These are phyloP conservation scores for Heliconius charithonia DNA, from an alignment of 2,888 invertebrate genomes.

Conservation along the genomic window DNA sequence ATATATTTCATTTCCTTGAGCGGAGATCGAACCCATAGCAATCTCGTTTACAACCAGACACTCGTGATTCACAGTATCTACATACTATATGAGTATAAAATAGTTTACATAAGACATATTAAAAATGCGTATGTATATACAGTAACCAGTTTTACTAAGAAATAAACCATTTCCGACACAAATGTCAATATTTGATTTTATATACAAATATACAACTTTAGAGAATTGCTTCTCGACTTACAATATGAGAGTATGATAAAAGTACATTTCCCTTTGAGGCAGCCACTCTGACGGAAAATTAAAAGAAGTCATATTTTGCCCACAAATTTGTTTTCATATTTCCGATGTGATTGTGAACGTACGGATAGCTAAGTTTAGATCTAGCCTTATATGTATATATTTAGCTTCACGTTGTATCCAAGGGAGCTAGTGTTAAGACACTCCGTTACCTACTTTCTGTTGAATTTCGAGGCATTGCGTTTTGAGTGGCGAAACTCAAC, in stretches of 20 bases:
- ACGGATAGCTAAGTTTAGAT: background rate
- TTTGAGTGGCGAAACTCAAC: too few species aligned
- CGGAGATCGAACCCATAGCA: too few species aligned
- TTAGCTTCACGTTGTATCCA: background rate
- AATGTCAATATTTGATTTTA: conserved; percentile 24
- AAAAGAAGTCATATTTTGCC: conserved; percentile 41
- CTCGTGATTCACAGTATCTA: too few species aligned
- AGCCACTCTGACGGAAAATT: conserved; percentile 49
- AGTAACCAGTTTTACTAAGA: conserved; percentile 1
- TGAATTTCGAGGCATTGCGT: too few species aligned
- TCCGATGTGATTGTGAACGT: conserved; percentile 14
- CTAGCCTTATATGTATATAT: background rate
- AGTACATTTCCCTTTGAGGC: conserved; percentile 26
- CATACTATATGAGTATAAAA: too few species aligned
- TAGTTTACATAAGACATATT: too few species aligned
- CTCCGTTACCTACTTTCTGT: too few species aligned
- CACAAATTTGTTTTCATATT: conserved; percentile 27
- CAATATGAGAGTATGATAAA: conserved; percentile 22
- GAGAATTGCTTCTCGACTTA: conserved; percentile 21
- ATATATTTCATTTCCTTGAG: too few species aligned
- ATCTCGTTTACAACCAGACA: too few species aligned
- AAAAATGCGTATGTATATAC: background rate
- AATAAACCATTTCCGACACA: conserved; percentile 18
- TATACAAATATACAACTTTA: conserved; percentile 30
- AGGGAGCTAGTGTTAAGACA: too few species aligned